Conservation (phyloP, 2,113 vertebrate species). For the Eulemur rufifrons region DNA sequence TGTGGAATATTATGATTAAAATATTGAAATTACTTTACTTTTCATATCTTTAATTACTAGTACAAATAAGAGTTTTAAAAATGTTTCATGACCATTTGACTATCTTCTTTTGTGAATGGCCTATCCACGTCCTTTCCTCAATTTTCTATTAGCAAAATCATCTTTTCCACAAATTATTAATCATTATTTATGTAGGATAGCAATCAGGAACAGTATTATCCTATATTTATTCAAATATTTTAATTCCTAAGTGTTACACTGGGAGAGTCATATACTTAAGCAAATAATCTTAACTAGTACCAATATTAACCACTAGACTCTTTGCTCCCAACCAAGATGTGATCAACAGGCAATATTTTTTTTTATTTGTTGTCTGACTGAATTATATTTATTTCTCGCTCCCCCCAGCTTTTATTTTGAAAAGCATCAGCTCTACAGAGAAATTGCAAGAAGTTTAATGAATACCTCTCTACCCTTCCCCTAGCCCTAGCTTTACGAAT, state of each 20-base stretch:
- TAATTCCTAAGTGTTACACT: background rate
- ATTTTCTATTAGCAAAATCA: background rate
- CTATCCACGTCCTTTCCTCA: background rate
- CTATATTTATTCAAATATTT: background rate
- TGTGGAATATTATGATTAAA: background rate
- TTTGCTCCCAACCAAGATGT: background rate
- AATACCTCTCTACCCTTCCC: slow-evolving; percentile 62
- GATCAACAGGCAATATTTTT: background rate
- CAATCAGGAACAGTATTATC: background rate
- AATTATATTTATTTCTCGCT: background rate
- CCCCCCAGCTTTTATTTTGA: slow-evolving; percentile 5
- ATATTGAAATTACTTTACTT: slow-evolving; percentile 8
- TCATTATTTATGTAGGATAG: background rate
- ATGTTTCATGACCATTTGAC: background rate
- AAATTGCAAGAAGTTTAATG: slow-evolving; percentile 56
- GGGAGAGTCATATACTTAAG: background rate
- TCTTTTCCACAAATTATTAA: slow-evolving; percentile 2
- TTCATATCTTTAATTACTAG: background rate
- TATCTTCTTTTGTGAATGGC: background rate
- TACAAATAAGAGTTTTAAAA: background rate
- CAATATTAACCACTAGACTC: background rate
- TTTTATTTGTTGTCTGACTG: background rate
- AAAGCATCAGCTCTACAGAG: background rate
- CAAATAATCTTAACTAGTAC: background rate
- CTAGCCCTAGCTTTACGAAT: background rate